These are phyloP conservation scores for Cyprinodon diabolis DNA, from an alignment of 2,797 vertebrate genomes.

Conservation along the genomic window DNA sequence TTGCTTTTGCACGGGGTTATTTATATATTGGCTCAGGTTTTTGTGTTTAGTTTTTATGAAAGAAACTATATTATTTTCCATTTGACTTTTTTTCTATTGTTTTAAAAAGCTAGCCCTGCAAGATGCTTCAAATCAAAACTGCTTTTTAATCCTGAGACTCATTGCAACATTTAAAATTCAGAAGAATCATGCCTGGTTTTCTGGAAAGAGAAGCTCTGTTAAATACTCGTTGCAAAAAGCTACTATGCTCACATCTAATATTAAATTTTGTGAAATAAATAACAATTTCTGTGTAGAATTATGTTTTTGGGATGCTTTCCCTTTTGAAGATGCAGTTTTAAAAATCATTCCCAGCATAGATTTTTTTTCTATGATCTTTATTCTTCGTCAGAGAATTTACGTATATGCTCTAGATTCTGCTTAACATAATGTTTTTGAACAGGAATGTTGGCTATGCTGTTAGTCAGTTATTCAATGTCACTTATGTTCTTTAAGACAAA, in stretches of 20 bases:
- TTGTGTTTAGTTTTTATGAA: no score
- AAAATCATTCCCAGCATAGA: not conserved
- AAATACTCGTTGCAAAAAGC: not conserved
- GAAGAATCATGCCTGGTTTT: not conserved
- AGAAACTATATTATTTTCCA: no score
- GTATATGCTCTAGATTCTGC: no score
- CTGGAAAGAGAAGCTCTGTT: not conserved
- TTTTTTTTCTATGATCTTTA: not conserved
- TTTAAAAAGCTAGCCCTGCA: no score
- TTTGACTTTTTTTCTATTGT: no score
- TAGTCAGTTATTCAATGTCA: conserved; percentile 55
- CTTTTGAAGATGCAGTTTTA: not conserved
- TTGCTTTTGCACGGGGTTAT: no score
- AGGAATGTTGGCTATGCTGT: conserved; percentile 50
- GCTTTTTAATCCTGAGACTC: not conserved
- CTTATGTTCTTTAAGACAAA: conserved; percentile 51
- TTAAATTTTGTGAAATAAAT: not conserved
- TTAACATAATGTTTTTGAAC: conserved; percentile 22
- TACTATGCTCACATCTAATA: not conserved
- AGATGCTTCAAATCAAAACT: no score
- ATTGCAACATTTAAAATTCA: not conserved
- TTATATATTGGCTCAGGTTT: no score
- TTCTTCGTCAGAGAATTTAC: no score
- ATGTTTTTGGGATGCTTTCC: not conserved
- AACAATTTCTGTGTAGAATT: not conserved